These are phyloP conservation scores for Actenoides lindsayi DNA, from an alignment of 2,113 vertebrate species.

Conservation along the genomic window DNA sequence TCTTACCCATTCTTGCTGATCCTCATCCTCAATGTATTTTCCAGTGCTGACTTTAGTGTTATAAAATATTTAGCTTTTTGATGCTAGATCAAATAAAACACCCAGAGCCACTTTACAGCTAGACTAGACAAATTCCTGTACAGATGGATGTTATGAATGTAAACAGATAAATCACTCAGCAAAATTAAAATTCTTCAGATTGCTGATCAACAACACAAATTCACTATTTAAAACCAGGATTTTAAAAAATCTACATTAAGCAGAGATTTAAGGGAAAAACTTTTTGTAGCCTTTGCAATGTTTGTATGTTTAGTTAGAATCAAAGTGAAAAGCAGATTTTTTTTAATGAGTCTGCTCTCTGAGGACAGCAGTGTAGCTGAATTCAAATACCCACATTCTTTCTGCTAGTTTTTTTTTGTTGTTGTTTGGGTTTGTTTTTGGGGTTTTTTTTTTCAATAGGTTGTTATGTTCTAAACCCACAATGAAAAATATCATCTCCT, in stretches of 20 bases:
- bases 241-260: not conserved
- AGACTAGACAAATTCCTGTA: not conserved
- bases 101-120: not conserved
- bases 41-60: not conserved
- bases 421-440: not conserved
- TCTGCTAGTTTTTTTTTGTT: not conserved
- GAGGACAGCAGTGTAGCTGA: not conserved
- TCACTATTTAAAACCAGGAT: not conserved
- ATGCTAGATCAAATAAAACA: not conserved
- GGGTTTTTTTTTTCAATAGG: not conserved
- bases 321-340: not conserved
- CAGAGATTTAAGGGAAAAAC: not conserved
- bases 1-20: not conserved
- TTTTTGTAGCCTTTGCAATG: not conserved
- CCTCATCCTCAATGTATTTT: not conserved
- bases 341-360: not conserved
- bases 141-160: not conserved
- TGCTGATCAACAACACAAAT: not conserved
- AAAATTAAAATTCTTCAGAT: not conserved
- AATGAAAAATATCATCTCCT: constrained; percentile 74
- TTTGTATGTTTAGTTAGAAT: not conserved
- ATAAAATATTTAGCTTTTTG: not conserved
- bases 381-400: constrained; percentile 38
- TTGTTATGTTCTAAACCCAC: constrained; percentile 71
- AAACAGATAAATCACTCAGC: not conserved